Percentiles rank a stretch among this genome's conserved stretches.
These are phyloP conservation scores for Spisula subtruncata DNA, from an alignment of 2,888 invertebrate species.

Conservation along the genomic window DNA sequence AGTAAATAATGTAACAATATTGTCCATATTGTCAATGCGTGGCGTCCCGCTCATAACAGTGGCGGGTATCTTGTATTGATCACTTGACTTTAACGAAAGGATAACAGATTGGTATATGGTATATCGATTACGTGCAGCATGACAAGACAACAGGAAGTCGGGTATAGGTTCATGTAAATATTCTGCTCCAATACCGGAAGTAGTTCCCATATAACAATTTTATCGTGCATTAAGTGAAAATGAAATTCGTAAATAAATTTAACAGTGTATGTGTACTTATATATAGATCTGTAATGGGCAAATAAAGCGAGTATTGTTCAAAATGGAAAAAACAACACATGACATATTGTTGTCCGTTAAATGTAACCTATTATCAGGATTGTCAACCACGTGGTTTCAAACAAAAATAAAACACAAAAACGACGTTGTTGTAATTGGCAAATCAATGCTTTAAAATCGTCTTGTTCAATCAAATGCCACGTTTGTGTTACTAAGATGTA, in stretches of 20 bases:
- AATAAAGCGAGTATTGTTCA: neutral
- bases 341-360: neutral
- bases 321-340: too few species aligned
- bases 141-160: neutral
- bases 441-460: too few species aligned
- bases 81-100: neutral
- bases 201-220: slow-evolving; percentile 13
- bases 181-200: neutral
- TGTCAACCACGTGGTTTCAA: too few species aligned
- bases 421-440: too few species aligned
- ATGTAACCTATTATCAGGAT: too few species aligned
- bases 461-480: too few species aligned
- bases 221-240: neutral
- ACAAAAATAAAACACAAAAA: too few species aligned
- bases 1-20: neutral
- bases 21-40: neutral
- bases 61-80: neutral
- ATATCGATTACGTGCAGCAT: neutral
- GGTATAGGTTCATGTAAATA: slow-evolving; percentile 10
- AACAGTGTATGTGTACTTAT: neutral
- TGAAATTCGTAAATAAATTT: neutral
- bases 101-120: neutral
- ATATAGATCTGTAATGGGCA: neutral
- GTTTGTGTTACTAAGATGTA: too few species aligned
- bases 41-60: neutral